Evolutionary conservation across 37 sponge, comb jelly and placozoan genomes (phyloP).

Genomic region (Theonella swinhoei): DNA sequence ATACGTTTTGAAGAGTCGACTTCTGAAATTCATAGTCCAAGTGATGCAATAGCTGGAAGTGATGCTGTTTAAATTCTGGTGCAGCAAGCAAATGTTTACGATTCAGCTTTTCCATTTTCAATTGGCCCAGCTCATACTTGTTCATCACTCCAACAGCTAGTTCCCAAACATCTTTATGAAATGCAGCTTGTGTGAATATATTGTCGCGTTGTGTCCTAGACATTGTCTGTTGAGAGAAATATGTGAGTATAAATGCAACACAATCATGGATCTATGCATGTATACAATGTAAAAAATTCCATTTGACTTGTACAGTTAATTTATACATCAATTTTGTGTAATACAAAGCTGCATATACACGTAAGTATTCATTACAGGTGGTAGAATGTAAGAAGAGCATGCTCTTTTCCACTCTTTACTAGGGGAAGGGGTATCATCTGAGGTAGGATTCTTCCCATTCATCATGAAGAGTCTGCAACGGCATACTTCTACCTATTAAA

Average conservation of each 20-base stretch:
- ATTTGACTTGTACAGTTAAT: no score
- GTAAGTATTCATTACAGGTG: neutral
- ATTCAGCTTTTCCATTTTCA: neutral
- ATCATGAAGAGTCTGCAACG: no score
- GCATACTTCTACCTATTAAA: no score
- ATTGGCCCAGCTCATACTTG: neutral
- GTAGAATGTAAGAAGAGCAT: no score
- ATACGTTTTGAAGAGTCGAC: neutral
- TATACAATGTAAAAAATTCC: no score
- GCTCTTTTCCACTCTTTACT: no score
- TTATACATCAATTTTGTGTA: no score
- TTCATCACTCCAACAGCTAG: neutral
- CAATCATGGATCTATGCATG: no score
- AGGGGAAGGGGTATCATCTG: no score
- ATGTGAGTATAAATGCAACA: neutral
- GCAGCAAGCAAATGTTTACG: neutral
- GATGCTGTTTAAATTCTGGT: conserved; percentile 11
- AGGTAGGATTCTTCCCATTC: no score
- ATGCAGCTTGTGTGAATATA: conserved; percentile 4
- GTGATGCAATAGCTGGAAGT: neutral
- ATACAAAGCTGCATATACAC: neutral
- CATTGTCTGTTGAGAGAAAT: neutral
- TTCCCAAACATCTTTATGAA: conserved; percentile 4
- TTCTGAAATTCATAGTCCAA: conserved; percentile 8
- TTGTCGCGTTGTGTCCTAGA: conserved; percentile 21